phyloP scores from a whole-genome alignment of 2,888 invertebrate species.

The Drosophila neutralis region DNA sequence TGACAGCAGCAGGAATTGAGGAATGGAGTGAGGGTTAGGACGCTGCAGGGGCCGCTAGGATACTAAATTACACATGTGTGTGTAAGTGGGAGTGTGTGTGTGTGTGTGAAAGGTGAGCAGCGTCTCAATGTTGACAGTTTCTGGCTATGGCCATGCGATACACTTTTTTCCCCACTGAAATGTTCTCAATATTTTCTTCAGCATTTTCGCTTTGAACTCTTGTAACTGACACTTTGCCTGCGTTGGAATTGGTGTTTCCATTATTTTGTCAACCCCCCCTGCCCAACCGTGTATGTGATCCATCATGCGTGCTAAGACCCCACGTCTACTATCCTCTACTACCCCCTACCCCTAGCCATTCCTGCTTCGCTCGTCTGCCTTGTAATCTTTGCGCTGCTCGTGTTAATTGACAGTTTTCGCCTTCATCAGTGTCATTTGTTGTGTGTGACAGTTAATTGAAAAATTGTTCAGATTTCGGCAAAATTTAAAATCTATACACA shows the following conservation, averaged over 20 bases:
- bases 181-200: slow-evolving; percentile 3
- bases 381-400: slow-evolving; percentile 43
- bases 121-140: slow-evolving; percentile 53
- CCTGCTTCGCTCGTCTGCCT: slow-evolving; percentile 38
- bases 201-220: slow-evolving; percentile 52
- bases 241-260: slow-evolving; percentile 36
- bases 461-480: slow-evolving; percentile 68
- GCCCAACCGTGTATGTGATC: slow-evolving; percentile 42
- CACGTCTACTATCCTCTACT: slow-evolving; percentile 1
- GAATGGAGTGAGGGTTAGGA: neutral
- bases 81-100: neutral
- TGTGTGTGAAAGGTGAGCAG: slow-evolving; percentile 48
- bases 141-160: slow-evolving; percentile 52
- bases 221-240: slow-evolving; percentile 51
- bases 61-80: slow-evolving; percentile 7
- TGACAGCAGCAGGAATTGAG: slow-evolving; percentile 51
- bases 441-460: slow-evolving; percentile 75
- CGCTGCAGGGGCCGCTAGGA: slow-evolving; percentile 54
- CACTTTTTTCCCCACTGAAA: slow-evolving; percentile 30
- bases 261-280: neutral
- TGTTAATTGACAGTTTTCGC: slow-evolving; percentile 72
- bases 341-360: neutral
- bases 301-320: slow-evolving; percentile 58
- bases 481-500: slow-evolving; percentile 49
- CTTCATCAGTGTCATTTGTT: slow-evolving; percentile 32